Evolutionary conservation across 2,113 vertebrate genomes (phyloP).

Genomic region (Heloderma charlesbogerti): DNA sequence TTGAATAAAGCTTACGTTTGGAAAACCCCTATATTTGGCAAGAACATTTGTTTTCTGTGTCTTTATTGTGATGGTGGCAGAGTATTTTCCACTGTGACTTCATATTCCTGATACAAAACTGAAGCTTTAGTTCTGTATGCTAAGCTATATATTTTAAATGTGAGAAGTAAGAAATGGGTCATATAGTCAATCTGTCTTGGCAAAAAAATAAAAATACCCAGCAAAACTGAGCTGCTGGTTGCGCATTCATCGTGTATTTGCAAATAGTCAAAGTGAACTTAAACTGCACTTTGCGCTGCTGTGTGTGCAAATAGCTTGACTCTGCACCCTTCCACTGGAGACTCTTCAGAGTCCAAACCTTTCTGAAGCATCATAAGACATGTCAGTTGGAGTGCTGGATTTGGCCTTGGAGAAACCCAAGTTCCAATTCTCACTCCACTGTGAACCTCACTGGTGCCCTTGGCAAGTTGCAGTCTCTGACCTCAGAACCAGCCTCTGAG

Average conservation of each 20-base stretch:
- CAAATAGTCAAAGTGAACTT: not conserved
- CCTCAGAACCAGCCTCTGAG: too few species aligned
- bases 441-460: too few species aligned
- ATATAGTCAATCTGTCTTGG: not conserved
- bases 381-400: not conserved
- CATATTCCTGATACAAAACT: not conserved
- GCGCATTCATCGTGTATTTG: constrained; percentile 6
- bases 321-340: not conserved
- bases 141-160: not conserved
- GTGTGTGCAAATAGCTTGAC: not conserved
- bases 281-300: not conserved
- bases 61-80: not conserved
- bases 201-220: not conserved
- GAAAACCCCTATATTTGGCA: not conserved
- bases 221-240: not conserved
- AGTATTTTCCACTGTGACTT: not conserved
- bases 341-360: not conserved
- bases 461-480: not conserved
- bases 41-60: not conserved
- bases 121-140: not conserved
- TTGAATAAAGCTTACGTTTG: not conserved
- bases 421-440: fast-evolving
- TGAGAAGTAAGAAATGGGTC: not conserved
- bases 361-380: not conserved
- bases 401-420: not conserved